Evolutionary conservation across 2,113 vertebrate genomes (phyloP).

Genomic region (Ceyx melanurus): DNA sequence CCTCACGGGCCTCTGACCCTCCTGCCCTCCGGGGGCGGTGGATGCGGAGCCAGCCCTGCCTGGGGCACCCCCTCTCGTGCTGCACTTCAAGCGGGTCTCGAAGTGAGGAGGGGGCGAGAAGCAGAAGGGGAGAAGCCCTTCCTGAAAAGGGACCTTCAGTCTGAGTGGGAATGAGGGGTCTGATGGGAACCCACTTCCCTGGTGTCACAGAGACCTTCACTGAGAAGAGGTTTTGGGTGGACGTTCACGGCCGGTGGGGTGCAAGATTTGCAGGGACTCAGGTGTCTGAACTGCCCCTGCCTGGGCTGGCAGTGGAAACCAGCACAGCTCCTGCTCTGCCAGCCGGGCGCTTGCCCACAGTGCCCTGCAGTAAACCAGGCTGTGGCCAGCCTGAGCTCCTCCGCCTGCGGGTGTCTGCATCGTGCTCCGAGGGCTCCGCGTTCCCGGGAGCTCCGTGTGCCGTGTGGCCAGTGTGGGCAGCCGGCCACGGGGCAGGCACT

Average conservation of each 20-base stretch:
- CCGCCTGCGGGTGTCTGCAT: not conserved
- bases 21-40: slow-evolving; percentile 17
- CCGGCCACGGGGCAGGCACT: accelerated
- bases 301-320: not conserved
- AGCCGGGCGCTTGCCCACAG: not conserved
- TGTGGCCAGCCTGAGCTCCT: not conserved
- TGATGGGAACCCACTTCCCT: not conserved
- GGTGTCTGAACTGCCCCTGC: not conserved
- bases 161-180: not conserved
- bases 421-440: not conserved
- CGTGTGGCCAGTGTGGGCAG: too few species aligned
- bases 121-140: not conserved
- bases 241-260: not conserved
- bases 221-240: not conserved
- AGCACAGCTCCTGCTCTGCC: not conserved
- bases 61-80: not conserved
- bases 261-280: not conserved
- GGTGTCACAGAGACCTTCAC: not conserved
- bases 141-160: not conserved
- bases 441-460: not conserved
- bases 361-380: not conserved
- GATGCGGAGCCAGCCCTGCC: not conserved
- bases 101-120: not conserved
- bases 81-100: not conserved
- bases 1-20: slow-evolving; percentile 82